phyloP scores from a whole-genome alignment of 2,113 vertebrate species.

The human region GRCh38 chr18:32358501-32359000 shows the following conservation, averaged over 20 bases:
- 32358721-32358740: not conserved
- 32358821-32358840: not conserved
- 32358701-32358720: not conserved
- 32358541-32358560: not conserved
- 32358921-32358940: not conserved
- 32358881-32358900: not conserved
- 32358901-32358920: not conserved
- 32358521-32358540: not conserved
- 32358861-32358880: not conserved
- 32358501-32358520: not conserved
- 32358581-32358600: not conserved
- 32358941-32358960: not conserved
- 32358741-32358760: not conserved
- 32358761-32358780: slow-evolving; percentile 45
- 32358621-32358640: not conserved
- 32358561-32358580: not conserved
- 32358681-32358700: not conserved
- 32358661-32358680: not conserved
- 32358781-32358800: not conserved
- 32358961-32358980: not conserved
- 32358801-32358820: not conserved
- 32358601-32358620: not conserved
- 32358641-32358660: not conserved
- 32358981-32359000: not conserved
- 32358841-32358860: not conserved